Evolutionary conservation across 2,888 invertebrate species (phyloP).

Genomic region (Lasiommata megera): DNA sequence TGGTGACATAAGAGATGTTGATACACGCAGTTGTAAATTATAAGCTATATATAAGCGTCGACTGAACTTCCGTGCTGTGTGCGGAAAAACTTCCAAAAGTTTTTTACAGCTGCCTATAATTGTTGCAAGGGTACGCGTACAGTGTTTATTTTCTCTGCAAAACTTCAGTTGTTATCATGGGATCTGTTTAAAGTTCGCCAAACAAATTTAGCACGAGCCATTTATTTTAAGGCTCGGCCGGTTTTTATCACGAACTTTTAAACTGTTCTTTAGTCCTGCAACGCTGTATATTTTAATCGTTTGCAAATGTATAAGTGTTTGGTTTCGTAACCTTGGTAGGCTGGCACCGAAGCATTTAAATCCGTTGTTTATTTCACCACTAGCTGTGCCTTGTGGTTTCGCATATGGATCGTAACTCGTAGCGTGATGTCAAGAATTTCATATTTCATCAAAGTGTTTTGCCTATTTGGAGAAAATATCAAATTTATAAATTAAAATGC

Average conservation of each 20-base stretch:
- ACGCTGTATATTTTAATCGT: conserved; percentile 26
- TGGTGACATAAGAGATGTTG: too few species aligned
- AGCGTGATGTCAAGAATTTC: too few species aligned
- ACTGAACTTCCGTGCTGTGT: background rate
- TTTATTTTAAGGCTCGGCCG: conserved; percentile 30
- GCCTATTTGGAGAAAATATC: too few species aligned
- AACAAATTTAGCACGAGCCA: conserved; percentile 32
- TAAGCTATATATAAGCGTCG: too few species aligned
- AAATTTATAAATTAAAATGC: too few species aligned
- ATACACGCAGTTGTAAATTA: too few species aligned
- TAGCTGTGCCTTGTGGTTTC: too few species aligned
- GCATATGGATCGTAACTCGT: too few species aligned
- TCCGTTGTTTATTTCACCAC: too few species aligned
- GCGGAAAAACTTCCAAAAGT: background rate
- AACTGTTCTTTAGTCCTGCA: conserved; percentile 28
- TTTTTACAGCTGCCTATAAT: conserved; percentile 1
- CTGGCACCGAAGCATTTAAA: conserved; percentile 22
- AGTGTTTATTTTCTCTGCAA: conserved; percentile 20
- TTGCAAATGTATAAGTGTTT: conserved; percentile 7
- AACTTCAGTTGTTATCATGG: conserved; percentile 32
- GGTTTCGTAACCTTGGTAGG: conserved; percentile 18
- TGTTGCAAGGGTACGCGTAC: conserved; percentile 5
- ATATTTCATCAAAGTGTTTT: too few species aligned
- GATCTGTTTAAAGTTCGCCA: conserved; percentile 31
- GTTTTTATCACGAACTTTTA: conserved; percentile 31